phyloP scores from a whole-genome alignment of 23 tunicate species.

The Botrylloides violaceus region DNA sequence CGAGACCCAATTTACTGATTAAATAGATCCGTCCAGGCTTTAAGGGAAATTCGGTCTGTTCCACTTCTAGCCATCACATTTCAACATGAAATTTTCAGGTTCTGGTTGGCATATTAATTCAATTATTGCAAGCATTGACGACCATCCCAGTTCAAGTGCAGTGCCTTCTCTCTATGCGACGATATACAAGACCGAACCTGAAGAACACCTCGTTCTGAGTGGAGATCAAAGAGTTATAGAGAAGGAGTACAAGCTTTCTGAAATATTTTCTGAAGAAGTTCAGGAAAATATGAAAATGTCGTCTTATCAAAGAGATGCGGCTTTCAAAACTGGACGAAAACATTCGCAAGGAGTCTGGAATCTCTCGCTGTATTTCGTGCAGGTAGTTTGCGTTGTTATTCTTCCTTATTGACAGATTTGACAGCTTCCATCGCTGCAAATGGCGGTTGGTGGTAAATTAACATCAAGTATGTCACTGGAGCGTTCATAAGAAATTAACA shows the following conservation, averaged over 20 bases:
- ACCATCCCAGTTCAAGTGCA: slow-evolving; percentile 20
- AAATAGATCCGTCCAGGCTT: too few species aligned
- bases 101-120: slow-evolving; percentile 5
- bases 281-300: neutral
- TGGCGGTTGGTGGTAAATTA: too few species aligned
- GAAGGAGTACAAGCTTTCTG: slow-evolving; percentile 8
- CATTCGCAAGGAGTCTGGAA: slow-evolving; percentile 19
- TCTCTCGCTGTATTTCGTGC: slow-evolving; percentile 8
- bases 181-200: slow-evolving; percentile 24
- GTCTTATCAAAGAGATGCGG: neutral
- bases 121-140: slow-evolving; percentile 12
- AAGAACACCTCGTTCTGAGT: slow-evolving; percentile 21
- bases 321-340: neutral
- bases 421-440: too few species aligned
- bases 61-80: too few species aligned
- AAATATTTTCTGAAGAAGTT: neutral
- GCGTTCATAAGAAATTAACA: too few species aligned
- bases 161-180: neutral
- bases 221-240: slow-evolving; percentile 16
- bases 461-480: too few species aligned
- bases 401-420: too few species aligned
- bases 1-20: too few species aligned
- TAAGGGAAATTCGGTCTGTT: too few species aligned
- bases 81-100: too few species aligned
- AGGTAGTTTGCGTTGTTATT: too few species aligned